Base-by-base conservation (phyloP, 2,113 vertebrate genomes). In the Eudyptes chrysolophus region DNA sequence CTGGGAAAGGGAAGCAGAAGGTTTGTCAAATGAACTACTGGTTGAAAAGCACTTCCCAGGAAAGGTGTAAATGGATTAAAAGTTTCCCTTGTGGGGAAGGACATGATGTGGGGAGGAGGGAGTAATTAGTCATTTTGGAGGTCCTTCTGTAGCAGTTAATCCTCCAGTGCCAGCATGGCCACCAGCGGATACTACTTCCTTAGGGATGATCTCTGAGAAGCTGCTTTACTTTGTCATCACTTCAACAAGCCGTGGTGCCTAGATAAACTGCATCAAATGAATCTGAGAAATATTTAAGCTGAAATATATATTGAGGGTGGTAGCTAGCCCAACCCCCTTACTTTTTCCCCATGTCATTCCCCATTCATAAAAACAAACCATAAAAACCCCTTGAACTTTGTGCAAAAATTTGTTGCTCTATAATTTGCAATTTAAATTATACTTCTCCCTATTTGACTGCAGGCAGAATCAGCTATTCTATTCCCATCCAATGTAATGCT, bases 341-440 rank as follows among this genome's bases (percentile, higher is more conserved):
- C 16, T 92, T 89, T 74, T 83, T 61, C 70, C 46, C 38, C 14
- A 6, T 65, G 42, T 90, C 92, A 81, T 96, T 92, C 77, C 89
- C 81, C 92, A 94, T 97, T 96, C 79, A 88, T 96, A 88, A 96
- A 96, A 96, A 93, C 84, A 91, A 96, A 90, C 66, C 57, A 30
- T 62, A 83, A 92, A 89, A 68, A 46, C 7, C n/a, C 87, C 82
- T 95, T 94, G 95, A 97, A 97, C 96, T 96, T 92, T 62, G 84
- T 90, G 91, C 84, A 93, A 95, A 95, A 94, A 93, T 90, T 94
- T 96, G 95, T 93, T 97, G 97, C 95, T 96, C 82, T 94, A 1
- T 93, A 90, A 96, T 97, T 96, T 96, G 93, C 95, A 93, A 96
- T 96, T 97, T 87, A 96, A 95, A 96, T 96, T 29, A 55, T 90